A percentile compares a stretch with the other conserved stretches of the same genome.
Conservation (phyloP, 2,888 invertebrate species). For the Sesamia inferens region DNA sequence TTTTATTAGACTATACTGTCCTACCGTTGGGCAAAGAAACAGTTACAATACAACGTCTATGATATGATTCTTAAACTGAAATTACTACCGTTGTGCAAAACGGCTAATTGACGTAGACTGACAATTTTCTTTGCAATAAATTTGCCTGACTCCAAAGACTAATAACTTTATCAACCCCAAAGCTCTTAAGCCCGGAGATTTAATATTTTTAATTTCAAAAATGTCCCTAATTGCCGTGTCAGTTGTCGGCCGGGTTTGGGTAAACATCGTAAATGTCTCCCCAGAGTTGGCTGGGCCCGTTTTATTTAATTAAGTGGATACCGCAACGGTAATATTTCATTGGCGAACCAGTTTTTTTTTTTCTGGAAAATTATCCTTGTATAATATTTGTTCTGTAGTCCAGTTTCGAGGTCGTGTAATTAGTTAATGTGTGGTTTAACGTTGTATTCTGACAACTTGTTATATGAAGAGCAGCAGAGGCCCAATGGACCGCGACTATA, state of each 20-base stretch:
- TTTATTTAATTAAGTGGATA: slow-evolving; percentile 71
- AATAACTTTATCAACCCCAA: slow-evolving; percentile 35
- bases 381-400: slow-evolving; percentile 41
- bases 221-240: slow-evolving; percentile 68
- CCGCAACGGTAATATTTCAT: slow-evolving; percentile 58
- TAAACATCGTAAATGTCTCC: slow-evolving; percentile 71
- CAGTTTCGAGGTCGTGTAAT: slow-evolving; percentile 19
- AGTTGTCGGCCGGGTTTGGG: slow-evolving; percentile 64
- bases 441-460: background rate
- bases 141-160: background rate
- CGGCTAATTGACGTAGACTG: background rate
- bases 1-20: too few relatives aligned
- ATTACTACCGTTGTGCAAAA: background rate
- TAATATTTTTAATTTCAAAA: slow-evolving; percentile 67
- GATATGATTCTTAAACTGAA: background rate
- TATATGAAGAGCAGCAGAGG: background rate
- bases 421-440: slow-evolving; percentile 39
- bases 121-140: background rate
- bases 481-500: too few relatives aligned
- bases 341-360: slow-evolving; percentile 36
- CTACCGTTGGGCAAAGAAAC: background rate
- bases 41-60: background rate
- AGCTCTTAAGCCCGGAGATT: slow-evolving; percentile 27
- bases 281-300: slow-evolving; percentile 59
- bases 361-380: slow-evolving; percentile 14